Evolutionary conservation across 2,888 invertebrate genomes (phyloP), one percentile per base, ranked within the genome.

Genomic region (Drosophila anceps): DNA sequence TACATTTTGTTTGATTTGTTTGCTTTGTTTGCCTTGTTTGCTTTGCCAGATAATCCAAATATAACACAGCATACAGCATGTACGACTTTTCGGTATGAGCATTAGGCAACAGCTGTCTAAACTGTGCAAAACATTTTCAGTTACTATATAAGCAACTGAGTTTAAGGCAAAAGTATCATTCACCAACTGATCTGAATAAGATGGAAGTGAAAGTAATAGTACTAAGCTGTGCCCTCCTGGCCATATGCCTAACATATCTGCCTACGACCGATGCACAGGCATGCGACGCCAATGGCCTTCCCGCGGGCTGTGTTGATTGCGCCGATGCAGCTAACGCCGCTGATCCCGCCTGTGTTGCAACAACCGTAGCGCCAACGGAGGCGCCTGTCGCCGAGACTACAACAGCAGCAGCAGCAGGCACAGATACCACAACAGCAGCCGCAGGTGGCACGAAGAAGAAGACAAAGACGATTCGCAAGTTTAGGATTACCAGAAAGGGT

Each of bases 221-320:
- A 7, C 18, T 67, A 2, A 39, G 35, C 35, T 74, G 74, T 41
- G 75, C 48, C 44, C n/a, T 74, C 15, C 5, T 73, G 37, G 68
- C 59, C 20, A 35, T 73, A 4, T 50, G 37, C 44, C 15, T 74
- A 0, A 41, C 37, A 35, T 18, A 43, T n/a, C 5, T 73, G 24
- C 73, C 74, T 37, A 20, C 6, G 9, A 18, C 24, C 50, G 13
- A 39, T n/a, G 65, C 50, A 12, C 20, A 33, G 20, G 4, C 1
- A 18, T 41, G 41, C 29, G 12, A 12, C 29, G 1, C n/a, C 41
- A 8, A 6, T 9, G 41, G n/a, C 7, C 6, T 10, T 4, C 41
- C 41, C 18, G n/a, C 7, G 4, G 41, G 41, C 41, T 41, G 41
- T 18, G 15, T 15, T 18, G 41, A 41, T 9, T 41, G 41, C 9